A percentile compares a stretch with the other conserved stretches of the same genome.
phyloP scores from a whole-genome alignment of 92 coral and sea anemone species.

The Epizoanthus fatuus region DNA sequence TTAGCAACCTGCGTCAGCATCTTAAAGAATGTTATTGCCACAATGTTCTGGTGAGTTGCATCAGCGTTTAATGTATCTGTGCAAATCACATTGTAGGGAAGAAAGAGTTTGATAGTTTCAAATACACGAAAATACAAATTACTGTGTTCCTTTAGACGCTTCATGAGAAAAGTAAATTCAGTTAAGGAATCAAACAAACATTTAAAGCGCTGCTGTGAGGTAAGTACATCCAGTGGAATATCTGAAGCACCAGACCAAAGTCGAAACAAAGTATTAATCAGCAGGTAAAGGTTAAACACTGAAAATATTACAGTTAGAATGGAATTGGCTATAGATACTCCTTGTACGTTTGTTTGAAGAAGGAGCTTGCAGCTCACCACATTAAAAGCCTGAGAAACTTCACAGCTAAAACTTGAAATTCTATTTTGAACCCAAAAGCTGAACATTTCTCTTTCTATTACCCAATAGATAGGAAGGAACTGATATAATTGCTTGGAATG shows the following conservation, averaged over 20 bases:
- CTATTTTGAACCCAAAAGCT: neutral
- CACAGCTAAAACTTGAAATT: slow-evolving; percentile 6
- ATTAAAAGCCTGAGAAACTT: neutral
- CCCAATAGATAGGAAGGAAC: slow-evolving; percentile 4
- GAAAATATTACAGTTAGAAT: neutral
- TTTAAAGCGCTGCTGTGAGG: neutral
- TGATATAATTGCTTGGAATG: slow-evolving; percentile 5
- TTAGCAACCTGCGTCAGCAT: neutral
- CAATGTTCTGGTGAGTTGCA: neutral
- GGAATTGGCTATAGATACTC: neutral
- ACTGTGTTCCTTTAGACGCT: neutral
- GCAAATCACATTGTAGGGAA: neutral
- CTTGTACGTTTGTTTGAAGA: neutral
- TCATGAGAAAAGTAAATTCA: slow-evolving; percentile 11
- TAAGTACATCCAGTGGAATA: neutral
- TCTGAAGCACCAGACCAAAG: slow-evolving; percentile 11
- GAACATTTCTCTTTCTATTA: neutral
- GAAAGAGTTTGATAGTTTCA: neutral
- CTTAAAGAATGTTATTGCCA: neutral
- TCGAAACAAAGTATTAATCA: neutral
- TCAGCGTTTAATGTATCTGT: neutral
- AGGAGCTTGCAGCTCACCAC: neutral
- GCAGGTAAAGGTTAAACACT: neutral
- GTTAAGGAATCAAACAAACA: neutral
- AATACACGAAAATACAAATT: slow-evolving; percentile 1